These are phyloP conservation scores for Euplexia lucipara DNA, from an alignment of 2,888 invertebrate species.

Conservation along the genomic window DNA sequence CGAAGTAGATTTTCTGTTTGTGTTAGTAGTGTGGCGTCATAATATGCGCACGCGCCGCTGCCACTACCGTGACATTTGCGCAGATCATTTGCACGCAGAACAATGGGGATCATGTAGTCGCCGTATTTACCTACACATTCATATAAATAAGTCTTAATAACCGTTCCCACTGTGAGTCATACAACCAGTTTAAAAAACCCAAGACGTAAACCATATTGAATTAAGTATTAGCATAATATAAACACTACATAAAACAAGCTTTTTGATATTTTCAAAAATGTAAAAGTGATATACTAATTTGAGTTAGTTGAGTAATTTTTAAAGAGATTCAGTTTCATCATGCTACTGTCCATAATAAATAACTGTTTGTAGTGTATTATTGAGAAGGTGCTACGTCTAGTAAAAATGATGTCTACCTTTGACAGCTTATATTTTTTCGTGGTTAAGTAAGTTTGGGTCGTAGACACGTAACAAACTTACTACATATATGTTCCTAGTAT, in stretches of 20 bases:
- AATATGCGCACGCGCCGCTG: constrained; percentile 58
- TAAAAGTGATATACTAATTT: constrained; percentile 20
- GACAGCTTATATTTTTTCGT: no score
- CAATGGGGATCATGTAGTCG: constrained; percentile 57
- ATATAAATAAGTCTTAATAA: constrained; percentile 55
- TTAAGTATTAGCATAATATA: constrained; percentile 17
- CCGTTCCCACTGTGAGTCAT: constrained; percentile 45
- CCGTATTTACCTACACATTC: constrained; percentile 46
- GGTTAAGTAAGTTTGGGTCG: no score
- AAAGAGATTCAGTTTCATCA: background rate
- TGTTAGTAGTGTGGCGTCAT: constrained; percentile 19
- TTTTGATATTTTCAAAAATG: constrained; percentile 4
- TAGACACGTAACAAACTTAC: no score
- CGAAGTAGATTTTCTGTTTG: constrained; percentile 28
- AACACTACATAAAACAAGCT: constrained; percentile 6
- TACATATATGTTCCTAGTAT: no score
- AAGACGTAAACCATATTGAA: background rate
- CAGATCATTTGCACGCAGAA: constrained; percentile 63
- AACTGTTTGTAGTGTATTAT: no score
- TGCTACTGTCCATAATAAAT: background rate
- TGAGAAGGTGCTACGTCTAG: no score
- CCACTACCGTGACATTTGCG: constrained; percentile 69
- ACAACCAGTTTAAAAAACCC: constrained; percentile 20
- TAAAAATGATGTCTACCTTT: no score
- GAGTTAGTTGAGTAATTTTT: background rate